Evolutionary conservation across 2,888 invertebrate species (phyloP).

Genomic region (Ypsolopha scabrella): DNA sequence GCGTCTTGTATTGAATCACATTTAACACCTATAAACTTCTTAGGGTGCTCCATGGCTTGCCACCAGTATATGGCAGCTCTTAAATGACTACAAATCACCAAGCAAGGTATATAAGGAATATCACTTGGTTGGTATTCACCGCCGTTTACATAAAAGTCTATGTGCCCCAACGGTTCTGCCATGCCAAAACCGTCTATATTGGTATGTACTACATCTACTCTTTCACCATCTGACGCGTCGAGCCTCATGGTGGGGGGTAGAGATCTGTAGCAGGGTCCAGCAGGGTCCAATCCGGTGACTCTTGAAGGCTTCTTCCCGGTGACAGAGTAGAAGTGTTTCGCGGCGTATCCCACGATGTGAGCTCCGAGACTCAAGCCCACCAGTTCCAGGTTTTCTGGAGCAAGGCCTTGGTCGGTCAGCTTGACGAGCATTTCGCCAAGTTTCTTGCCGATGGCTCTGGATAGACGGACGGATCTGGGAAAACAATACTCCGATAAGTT

Average conservation of each 20-base stretch:
- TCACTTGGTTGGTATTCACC: constrained; percentile 56
- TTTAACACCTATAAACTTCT: constrained; percentile 42
- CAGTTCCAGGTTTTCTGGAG: constrained; percentile 39
- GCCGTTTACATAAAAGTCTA: constrained; percentile 55
- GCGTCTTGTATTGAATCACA: constrained; percentile 51
- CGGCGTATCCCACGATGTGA: constrained; percentile 38
- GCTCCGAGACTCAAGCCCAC: constrained; percentile 50
- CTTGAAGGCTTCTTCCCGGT: constrained; percentile 44
- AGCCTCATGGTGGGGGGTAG: constrained; percentile 31
- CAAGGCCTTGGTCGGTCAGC: constrained; percentile 33
- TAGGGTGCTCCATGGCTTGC: constrained; percentile 52
- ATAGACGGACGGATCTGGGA: constrained; percentile 48
- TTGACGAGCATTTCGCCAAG: constrained; percentile 45
- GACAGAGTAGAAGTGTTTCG: constrained; percentile 38
- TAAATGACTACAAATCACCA: constrained; percentile 46
- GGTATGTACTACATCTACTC: constrained; percentile 48
- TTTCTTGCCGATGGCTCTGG: constrained; percentile 37
- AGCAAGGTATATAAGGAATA: constrained; percentile 43
- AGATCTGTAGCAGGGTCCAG: constrained; percentile 51
- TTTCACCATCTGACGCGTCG: constrained; percentile 28
- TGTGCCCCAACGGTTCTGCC: constrained; percentile 44
- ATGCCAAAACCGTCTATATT: constrained; percentile 62
- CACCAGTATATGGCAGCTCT: constrained; percentile 48
- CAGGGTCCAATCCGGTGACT: constrained; percentile 51
- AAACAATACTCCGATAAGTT: not conserved